Evolutionary conservation across 1,140 invertebrate genomes (phyloP).

Genomic region (Lepidotrigona ventralis): DNA sequence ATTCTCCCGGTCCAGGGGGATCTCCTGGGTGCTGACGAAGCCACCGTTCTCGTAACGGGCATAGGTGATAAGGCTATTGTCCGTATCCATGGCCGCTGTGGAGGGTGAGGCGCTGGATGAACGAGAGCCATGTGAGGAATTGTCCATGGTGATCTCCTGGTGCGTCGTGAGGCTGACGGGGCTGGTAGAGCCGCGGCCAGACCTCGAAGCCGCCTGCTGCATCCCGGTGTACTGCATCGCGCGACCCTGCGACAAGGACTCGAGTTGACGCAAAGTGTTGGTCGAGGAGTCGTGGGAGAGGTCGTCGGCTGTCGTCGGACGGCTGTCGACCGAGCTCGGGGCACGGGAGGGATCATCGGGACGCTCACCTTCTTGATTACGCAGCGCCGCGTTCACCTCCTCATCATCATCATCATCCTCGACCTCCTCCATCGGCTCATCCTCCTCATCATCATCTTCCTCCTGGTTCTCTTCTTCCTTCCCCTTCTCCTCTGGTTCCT

Average conservation of each 20-base stretch:
- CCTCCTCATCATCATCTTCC: constrained; percentile 35
- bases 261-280: constrained; percentile 88
- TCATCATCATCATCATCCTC: constrained; percentile 71
- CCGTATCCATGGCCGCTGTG: constrained; percentile 79
- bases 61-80: constrained; percentile 80
- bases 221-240: constrained; percentile 70
- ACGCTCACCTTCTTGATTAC: constrained; percentile 79
- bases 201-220: constrained; percentile 74
- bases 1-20: constrained; percentile 91
- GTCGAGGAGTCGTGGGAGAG: constrained; percentile 82
- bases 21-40: constrained; percentile 87
- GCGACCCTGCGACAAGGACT: constrained; percentile 89
- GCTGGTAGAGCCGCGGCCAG: constrained; percentile 79
- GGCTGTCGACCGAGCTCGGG: constrained; percentile 82
- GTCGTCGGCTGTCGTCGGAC: constrained; percentile 80
- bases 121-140: constrained; percentile 78
- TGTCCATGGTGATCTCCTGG: constrained; percentile 76
- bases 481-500: constrained; percentile 22
- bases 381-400: constrained; percentile 73
- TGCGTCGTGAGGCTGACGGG: constrained; percentile 76
- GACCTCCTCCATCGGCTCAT: constrained; percentile 44
- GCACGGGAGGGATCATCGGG: constrained; percentile 78
- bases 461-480: not conserved
- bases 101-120: constrained; percentile 80
- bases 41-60: constrained; percentile 87